Percentiles rank a stretch among this genome's conserved stretches.
Evolutionary conservation across 2,113 vertebrate genomes (phyloP).

Genomic region (Psittacula cyanocephala): DNA sequence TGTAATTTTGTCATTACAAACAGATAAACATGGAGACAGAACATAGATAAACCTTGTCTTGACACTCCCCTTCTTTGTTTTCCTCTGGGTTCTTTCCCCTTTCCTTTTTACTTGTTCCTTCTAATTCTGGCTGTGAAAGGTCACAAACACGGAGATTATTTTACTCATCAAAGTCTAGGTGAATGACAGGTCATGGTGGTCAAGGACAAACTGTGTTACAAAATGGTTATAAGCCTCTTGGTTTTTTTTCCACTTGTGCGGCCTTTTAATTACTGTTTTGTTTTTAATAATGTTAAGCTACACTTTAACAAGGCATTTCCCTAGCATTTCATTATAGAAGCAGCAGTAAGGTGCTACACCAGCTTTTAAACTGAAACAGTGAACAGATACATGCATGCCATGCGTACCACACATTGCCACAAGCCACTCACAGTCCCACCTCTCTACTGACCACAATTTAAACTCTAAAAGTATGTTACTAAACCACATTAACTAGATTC

Average conservation of each 20-base stretch:
- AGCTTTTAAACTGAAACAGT: background rate
- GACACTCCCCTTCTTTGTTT: background rate
- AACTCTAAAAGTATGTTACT: background rate
- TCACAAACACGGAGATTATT: background rate
- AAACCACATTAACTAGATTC: background rate
- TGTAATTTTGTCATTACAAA: slow-evolving; percentile 5
- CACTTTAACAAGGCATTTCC: slow-evolving; percentile 50
- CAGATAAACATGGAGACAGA: background rate
- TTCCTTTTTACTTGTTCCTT: background rate
- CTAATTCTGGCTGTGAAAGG: background rate
- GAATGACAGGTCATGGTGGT: slow-evolving; percentile 1
- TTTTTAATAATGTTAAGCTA: background rate
- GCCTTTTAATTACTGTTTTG: slow-evolving; percentile 41
- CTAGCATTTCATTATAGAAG: slow-evolving; percentile 9
- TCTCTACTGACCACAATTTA: background rate
- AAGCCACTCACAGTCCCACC: background rate
- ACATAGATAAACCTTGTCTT: background rate
- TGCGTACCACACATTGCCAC: background rate
- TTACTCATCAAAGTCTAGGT: background rate
- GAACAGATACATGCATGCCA: accelerated
- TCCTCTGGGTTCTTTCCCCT: background rate
- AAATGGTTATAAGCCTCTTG: slow-evolving; percentile 18
- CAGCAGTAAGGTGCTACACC: background rate
- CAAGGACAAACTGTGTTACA: background rate
- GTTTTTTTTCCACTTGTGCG: slow-evolving; percentile 27